A percentile compares a stretch with the other conserved stretches of the same genome.
Conservation (phyloP, 2,888 invertebrate species). For the Rutpela maculata region DNA sequence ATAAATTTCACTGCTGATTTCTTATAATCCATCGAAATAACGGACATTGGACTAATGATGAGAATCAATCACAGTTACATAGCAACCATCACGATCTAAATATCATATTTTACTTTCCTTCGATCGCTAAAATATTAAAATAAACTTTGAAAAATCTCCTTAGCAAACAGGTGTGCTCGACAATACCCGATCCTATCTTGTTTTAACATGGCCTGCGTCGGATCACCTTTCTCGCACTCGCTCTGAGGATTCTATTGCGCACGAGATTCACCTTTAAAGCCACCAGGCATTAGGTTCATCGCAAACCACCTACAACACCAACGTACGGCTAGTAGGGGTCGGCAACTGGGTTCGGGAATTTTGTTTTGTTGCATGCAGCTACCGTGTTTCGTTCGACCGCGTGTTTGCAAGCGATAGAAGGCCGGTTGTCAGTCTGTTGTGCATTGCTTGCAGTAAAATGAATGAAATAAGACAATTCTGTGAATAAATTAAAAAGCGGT, state of each 20-base stretch:
- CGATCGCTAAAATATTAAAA: not conserved
- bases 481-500: not conserved
- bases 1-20: not conserved
- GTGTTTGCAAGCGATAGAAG: constrained; percentile 31
- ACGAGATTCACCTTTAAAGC: constrained; percentile 31
- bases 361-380: constrained; percentile 35
- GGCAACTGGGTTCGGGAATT: constrained; percentile 31
- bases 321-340: constrained; percentile 24
- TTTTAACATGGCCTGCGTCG: constrained; percentile 19
- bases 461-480: not conserved
- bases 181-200: constrained; percentile 17
- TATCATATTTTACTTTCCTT: not conserved
- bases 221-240: constrained; percentile 29
- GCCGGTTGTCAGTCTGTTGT: constrained; percentile 34
- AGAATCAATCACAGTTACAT: not conserved
- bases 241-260: not conserved
- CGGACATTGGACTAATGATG: not conserved
- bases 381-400: constrained; percentile 43
- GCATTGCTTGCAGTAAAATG: constrained; percentile 20
- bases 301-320: constrained; percentile 12
- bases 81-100: not conserved
- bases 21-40: not conserved
- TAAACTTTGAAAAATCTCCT: constrained; percentile 1
- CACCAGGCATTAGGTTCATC: not conserved
- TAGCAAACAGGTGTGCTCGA: constrained; percentile 35